A percentile compares a stretch with the other conserved stretches of the same genome.
Conservation (phyloP, 2,113 vertebrate species). For the Actenoides hombroni region DNA sequence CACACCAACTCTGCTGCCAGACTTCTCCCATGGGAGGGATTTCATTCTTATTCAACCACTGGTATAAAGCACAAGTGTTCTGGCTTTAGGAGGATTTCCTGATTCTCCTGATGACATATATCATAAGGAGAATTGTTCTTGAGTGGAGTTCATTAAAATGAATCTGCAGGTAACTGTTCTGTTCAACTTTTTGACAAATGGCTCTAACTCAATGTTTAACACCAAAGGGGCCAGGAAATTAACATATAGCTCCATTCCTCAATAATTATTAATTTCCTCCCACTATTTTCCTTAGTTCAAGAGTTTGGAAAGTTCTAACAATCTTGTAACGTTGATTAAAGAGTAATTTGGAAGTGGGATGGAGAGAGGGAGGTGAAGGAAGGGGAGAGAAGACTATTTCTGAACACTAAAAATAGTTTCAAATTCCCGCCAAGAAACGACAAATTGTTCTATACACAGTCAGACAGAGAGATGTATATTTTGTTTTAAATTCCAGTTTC, state of each 20-base stretch:
- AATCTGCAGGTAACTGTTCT: constrained; percentile 1
- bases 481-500: constrained; percentile 61
- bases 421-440: constrained; percentile 53
- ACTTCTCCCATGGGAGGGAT: neutral
- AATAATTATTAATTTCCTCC: constrained; percentile 65
- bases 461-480: constrained; percentile 51
- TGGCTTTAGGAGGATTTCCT: constrained; percentile 2
- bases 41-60: neutral
- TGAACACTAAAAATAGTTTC: constrained; percentile 57
- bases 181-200: constrained; percentile 17
- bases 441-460: constrained; percentile 43
- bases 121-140: neutral
- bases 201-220: neutral
- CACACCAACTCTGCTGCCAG: neutral
- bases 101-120: neutral
- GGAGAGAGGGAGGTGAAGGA: neutral
- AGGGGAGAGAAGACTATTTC: constrained; percentile 21
- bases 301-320: constrained; percentile 27
- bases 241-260: constrained; percentile 49
- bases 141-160: neutral
- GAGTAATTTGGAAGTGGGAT: neutral
- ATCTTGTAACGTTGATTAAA: constrained; percentile 40
- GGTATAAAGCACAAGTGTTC: neutral
- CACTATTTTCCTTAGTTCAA: constrained; percentile 47
- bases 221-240: constrained; percentile 30